Base-by-base conservation (phyloP, 2,113 vertebrate genomes). In the Condylura cristata region DNA sequence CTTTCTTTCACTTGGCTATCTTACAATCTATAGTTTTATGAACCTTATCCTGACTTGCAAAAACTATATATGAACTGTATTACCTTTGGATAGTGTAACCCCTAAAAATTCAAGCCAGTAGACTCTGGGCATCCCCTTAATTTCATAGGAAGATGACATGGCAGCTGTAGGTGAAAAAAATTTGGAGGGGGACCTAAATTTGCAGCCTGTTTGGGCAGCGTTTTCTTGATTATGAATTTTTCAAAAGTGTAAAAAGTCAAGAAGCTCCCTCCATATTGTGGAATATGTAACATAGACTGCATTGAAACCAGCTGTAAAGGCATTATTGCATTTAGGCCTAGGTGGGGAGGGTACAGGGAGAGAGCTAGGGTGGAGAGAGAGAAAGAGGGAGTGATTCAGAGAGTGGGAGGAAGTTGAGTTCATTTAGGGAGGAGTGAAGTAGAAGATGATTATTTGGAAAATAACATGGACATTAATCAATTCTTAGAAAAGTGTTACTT, bases 401-500 rank as follows among this genome's bases (percentile, higher is more conserved):
- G 14, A 6, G 17, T 18, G n/a, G 18, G 65, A 68, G 32, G 26
- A 63, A 9, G 7, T 48, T 48, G 46, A 48, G 48, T 51, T 3
- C 13, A 51, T 75, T 88, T 84, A 32, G 37, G 66, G 8, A 34
- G 68, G 8, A 86, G 11, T 3, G 12, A 72, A 28, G 58, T 12
- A 78, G 79, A 83, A 74, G 51, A 74, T 39, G 8, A 32, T 28
- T 86, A 44, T 85, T 82, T 87, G 56, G 53, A 82, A 94, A 93
- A 85, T 48, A 17, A 28, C 39, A 51, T 39, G 5, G 13, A 28
- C 22, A 11, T 63, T 58, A 39, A 39, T 56, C 17, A 85, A 72
- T 81, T 37, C 41, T 82, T 85, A 65, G 44, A 70, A 51, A 70
- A 80, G 65, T 94, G 34, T 30, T 58, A 41, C 14, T 72, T 24